Conservation (phyloP, 2,113 vertebrate genomes). For the Bettongia penicillata region DNA sequence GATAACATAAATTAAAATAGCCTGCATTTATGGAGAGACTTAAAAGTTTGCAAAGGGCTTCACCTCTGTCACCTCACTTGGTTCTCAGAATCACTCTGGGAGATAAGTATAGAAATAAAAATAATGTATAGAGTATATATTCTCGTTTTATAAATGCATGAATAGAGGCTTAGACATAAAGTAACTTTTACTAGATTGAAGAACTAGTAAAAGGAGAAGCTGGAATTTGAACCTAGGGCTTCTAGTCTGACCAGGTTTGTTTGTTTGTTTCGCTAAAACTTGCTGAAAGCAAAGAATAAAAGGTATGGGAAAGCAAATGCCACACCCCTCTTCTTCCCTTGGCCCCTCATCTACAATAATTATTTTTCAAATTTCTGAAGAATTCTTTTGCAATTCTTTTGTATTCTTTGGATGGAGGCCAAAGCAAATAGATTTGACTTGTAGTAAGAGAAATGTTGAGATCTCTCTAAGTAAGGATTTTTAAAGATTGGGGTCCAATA, state of each 20-base stretch:
- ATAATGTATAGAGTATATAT: background rate
- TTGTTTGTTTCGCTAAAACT: background rate
- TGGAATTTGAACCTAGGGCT: background rate
- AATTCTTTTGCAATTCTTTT: background rate
- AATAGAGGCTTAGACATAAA: background rate
- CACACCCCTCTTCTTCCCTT: no score
- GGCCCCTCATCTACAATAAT: background rate
- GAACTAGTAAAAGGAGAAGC: background rate
- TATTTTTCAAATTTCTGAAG: background rate
- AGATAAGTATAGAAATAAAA: background rate
- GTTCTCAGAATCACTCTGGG: background rate
- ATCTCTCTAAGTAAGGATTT: background rate
- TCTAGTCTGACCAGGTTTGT: background rate
- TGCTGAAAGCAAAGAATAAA: background rate
- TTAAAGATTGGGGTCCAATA: background rate
- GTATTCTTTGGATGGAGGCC: background rate
- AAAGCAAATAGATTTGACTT: background rate
- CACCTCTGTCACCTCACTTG: background rate
- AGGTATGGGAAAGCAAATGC: background rate
- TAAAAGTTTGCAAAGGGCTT: background rate
- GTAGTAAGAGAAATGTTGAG: background rate
- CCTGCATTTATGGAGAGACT: background rate
- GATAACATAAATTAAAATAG: background rate
- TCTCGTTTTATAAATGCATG: background rate
- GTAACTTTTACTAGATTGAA: background rate